Base-by-base conservation (phyloP, 2,797 vertebrate genomes). In the Sciurus vulgaris region DNA sequence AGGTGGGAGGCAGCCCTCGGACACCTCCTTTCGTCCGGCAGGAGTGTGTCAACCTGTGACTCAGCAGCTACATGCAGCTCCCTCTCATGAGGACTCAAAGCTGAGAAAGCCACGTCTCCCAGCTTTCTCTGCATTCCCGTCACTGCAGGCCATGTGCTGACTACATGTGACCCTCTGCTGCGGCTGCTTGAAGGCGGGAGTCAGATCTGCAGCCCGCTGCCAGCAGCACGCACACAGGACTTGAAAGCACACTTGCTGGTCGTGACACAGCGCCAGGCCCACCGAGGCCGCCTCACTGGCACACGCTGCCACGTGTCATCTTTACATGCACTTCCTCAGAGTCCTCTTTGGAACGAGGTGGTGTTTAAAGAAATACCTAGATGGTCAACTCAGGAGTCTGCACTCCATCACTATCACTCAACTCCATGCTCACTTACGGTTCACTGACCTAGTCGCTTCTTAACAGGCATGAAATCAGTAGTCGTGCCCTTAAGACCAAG, bases 21-120 rank as follows among this genome's bases (percentile, higher is more conserved):
- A 59, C 35, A 0, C 20, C 20, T 20, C 49, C 0, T 7, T 3
- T 9, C 74, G 3, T 5, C 7, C 4, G 0, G 94, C 0, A 5
- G 69, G 69, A 33, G 70, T 4, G 2, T 24, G 26, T 20, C 30
- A 49, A 0, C 8, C 81, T 7, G 22, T 0, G 13, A 3, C 13
- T 35, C 11, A 7, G 65, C 44, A 7, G 38, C 49, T 6, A 3
- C 24, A 1, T 28, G 15, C 14, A 1, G 89, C 33, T 2, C 7
- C 44, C 61, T 41, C 33, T 41, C 65, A 1, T 0, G 5, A 28
- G 41, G 38, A 54, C 74, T 41, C 49, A 26, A 3, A 17, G 87
- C 3, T 1, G 67, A 28, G 41, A 44, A 18, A 10, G 4, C 87
- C 20, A 18, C 1, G 51, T 38, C 41, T 47, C 63, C 5, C 0